Percentiles rank a stretch among this genome's conserved stretches.
phyloP scores from a whole-genome alignment of 2,888 invertebrate genomes.

The Busseola fusca region DNA sequence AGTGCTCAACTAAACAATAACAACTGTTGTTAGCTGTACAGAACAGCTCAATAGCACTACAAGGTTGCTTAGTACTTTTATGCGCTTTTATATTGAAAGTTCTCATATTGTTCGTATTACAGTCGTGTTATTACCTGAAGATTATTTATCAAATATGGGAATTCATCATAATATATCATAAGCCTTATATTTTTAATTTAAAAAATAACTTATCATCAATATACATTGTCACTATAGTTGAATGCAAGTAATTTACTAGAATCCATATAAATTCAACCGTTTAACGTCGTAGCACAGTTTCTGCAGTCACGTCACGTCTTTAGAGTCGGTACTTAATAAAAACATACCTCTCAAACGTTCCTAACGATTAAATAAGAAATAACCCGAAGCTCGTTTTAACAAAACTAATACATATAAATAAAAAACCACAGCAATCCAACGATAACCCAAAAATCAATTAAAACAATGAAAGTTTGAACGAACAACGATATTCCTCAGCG shows the following conservation, averaged over 20 bases:
- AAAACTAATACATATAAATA: neutral
- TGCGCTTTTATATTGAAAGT: slow-evolving; percentile 7
- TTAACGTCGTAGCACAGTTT: neutral
- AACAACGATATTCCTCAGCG: slow-evolving; percentile 51
- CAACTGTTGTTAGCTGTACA: slow-evolving; percentile 29
- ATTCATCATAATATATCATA: neutral
- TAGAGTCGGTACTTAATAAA: neutral
- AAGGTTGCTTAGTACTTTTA: slow-evolving; percentile 26
- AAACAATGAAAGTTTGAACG: slow-evolving; percentile 55
- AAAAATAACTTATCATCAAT: too few species aligned
- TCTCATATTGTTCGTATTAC: neutral
- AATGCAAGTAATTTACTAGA: neutral
- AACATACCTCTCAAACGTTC: neutral
- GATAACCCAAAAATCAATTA: slow-evolving; percentile 18
- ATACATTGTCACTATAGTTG: neutral
- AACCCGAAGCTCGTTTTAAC: slow-evolving; percentile 63
- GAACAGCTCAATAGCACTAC: slow-evolving; percentile 14
- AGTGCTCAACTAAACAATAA: slow-evolving; percentile 46
- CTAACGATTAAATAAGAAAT: slow-evolving; percentile 47
- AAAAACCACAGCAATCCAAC: slow-evolving; percentile 30
- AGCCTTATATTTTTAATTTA: neutral
- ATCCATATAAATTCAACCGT: neutral
- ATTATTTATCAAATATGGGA: neutral
- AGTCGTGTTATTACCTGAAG: neutral
- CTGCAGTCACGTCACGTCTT: slow-evolving; percentile 30